Evolutionary conservation across 2,113 vertebrate species (phyloP).

Genomic region (Malurus melanocephalus): DNA sequence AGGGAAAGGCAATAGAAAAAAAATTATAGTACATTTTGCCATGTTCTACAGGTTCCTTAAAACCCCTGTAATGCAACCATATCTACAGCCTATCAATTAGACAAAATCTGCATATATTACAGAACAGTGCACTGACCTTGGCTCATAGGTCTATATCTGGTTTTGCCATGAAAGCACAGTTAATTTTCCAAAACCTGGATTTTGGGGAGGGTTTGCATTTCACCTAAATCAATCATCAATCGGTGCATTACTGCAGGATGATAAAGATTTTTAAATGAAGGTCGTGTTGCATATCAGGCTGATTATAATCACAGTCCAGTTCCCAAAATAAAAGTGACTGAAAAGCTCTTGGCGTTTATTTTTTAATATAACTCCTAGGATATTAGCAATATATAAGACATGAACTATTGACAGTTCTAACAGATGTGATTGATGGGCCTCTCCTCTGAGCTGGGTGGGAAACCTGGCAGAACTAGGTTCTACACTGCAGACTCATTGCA

Average conservation of each 20-base stretch:
- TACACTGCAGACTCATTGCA: neutral
- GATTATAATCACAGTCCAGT: conserved; percentile 20
- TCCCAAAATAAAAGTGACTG: neutral
- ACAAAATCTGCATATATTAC: neutral
- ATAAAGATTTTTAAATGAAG: conserved; percentile 47
- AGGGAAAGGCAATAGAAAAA: neutral
- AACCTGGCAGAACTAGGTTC: neutral
- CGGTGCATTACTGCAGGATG: conserved; percentile 3
- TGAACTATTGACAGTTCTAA: conserved; percentile 6
- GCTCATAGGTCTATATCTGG: neutral
- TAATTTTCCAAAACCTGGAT: neutral
- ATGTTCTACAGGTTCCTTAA: neutral
- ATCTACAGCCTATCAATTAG: neutral
- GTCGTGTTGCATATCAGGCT: neutral
- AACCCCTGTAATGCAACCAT: neutral
- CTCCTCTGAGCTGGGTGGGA: neutral
- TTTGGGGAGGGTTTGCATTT: neutral
- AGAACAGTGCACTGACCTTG: neutral
- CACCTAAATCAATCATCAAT: neutral
- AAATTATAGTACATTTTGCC: neutral
- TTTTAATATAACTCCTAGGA: neutral
- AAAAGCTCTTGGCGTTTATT: conserved; percentile 15
- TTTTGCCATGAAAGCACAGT: neutral
- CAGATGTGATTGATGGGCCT: conserved; percentile 16
- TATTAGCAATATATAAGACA: conserved; percentile 36